Percentiles rank a stretch among this genome's conserved stretches.
Evolutionary conservation across 2,113 vertebrate genomes (phyloP).

Genomic region (Daboia siamensis): DNA sequence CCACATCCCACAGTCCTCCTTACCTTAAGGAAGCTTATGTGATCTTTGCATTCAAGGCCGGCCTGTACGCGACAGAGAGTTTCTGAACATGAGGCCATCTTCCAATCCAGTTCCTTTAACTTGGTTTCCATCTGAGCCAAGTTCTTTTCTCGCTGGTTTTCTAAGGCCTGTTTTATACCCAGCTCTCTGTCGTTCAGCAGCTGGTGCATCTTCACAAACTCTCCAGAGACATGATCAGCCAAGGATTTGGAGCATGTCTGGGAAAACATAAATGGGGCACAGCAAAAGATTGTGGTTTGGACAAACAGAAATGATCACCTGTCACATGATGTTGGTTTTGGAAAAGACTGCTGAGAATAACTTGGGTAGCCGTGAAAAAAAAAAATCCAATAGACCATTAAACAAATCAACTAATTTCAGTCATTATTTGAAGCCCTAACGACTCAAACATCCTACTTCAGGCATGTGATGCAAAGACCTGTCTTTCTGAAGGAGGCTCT

Average conservation of each 20-base stretch:
- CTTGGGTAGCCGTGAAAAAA: neutral
- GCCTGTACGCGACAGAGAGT: neutral
- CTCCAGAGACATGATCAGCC: constrained; percentile 12
- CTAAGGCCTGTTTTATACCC: constrained; percentile 8
- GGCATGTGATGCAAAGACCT: neutral
- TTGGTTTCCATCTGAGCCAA: constrained; percentile 19
- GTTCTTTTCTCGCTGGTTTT: constrained; percentile 15
- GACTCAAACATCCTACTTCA: neutral
- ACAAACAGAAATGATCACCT: neutral
- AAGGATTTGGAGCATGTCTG: constrained; percentile 13
- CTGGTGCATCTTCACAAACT: constrained; percentile 23
- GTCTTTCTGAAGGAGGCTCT: neutral
- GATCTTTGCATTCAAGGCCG: constrained; percentile 12
- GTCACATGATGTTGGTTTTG: neutral
- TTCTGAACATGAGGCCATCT: neutral
- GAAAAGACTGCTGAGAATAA: neutral
- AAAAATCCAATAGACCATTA: neutral
- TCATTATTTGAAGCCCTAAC: neutral
- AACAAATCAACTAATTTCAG: neutral
- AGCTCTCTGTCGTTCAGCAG: constrained; percentile 8
- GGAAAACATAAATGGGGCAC: too few relatives aligned
- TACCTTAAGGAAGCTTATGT: constrained; percentile 24
- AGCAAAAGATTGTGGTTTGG: neutral
- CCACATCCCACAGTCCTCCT: neutral
- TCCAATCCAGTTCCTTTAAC: constrained; percentile 19